Base-by-base conservation (phyloP, 1,140 invertebrate species). In the Drosophila yakuba region DNA sequence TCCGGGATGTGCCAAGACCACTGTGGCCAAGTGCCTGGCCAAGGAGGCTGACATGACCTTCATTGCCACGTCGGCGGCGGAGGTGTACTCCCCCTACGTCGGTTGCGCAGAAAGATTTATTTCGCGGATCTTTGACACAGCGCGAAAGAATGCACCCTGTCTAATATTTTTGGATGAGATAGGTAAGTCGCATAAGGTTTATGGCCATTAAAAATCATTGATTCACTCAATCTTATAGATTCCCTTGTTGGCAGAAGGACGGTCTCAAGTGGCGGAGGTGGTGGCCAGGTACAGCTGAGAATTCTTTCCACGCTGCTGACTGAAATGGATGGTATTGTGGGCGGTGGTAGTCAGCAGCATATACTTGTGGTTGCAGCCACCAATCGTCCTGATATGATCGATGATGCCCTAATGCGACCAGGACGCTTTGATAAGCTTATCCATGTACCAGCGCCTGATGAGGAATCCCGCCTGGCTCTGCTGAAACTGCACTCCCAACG, bases 101-200 rank as follows among this genome's bases (percentile, higher is more conserved):
- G 95, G 95, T 15, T 95, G 95, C 74, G 95, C 95, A 0, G 95
- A 96, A 83, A 93, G 93, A 76, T 93, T 93, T 44, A 93, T 96
- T 12, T 75, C 93, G 0, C 92, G 95, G 72, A 93, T 97, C 2
- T 97, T 97, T 79, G 92, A 94, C 52, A 94, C 94, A 72, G 96
- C 96, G 0, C 91, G 95, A 60, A 92, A 94, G 77, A 94, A 94
- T 74, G 93, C 95, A 4, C 96, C 96, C 0, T 93, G 95, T 48
- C 94, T 97, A 38, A 92, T 97, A 48, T 97, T 97, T 88, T 94
- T 97, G 71, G 96, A 97, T 93, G 96, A 97, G 93, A 95, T 97
- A 71, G 94, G 94, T 94, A 20, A 5, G 43, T 17, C 17, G 4
- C 3, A 12, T 3, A 1, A 11, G 11, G 3, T 20, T 20, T 10